Evolutionary conservation across 2,888 invertebrate species (phyloP).

Genomic region (Ptilodon capucinus): DNA sequence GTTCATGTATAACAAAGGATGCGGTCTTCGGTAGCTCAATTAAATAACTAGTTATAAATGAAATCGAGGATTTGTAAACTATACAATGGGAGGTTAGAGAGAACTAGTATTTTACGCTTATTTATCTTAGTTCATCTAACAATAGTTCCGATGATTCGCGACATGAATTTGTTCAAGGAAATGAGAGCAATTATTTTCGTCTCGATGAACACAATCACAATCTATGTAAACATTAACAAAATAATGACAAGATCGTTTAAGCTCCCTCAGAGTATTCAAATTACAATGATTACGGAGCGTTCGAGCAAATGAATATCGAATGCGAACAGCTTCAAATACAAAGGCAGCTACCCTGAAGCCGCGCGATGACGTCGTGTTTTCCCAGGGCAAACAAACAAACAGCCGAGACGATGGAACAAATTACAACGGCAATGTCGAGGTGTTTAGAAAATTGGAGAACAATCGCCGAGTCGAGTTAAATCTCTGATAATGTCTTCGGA

Average conservation of each 20-base stretch:
- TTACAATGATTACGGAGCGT: constrained; percentile 62
- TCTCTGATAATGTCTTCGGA: constrained; percentile 74
- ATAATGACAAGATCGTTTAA: constrained; percentile 50
- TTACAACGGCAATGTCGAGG: constrained; percentile 71
- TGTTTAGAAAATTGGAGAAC: constrained; percentile 79
- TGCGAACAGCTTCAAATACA: constrained; percentile 58
- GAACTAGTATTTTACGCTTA: constrained; percentile 24
- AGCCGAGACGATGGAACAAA: constrained; percentile 72
- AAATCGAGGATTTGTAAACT: constrained; percentile 44
- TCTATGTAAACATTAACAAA: constrained; percentile 51
- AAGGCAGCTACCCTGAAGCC: constrained; percentile 52
- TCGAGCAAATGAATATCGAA: constrained; percentile 70
- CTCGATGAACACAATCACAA: constrained; percentile 31
- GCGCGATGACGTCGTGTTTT: constrained; percentile 64
- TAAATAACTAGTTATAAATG: constrained; percentile 71
- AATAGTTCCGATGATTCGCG: not conserved
- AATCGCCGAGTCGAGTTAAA: constrained; percentile 74
- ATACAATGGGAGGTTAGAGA: constrained; percentile 32
- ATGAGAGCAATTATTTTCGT: constrained; percentile 38
- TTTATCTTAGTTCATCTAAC: not conserved
- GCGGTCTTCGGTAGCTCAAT: constrained; percentile 71
- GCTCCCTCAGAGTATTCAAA: constrained; percentile 54
- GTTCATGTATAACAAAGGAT: constrained; percentile 74
- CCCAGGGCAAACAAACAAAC: constrained; percentile 69
- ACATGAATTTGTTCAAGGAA: constrained; percentile 18